A percentile compares a stretch with the other conserved stretches of the same genome.
Conservation (phyloP, 2,888 invertebrate genomes). For the Rotaria macrura region DNA sequence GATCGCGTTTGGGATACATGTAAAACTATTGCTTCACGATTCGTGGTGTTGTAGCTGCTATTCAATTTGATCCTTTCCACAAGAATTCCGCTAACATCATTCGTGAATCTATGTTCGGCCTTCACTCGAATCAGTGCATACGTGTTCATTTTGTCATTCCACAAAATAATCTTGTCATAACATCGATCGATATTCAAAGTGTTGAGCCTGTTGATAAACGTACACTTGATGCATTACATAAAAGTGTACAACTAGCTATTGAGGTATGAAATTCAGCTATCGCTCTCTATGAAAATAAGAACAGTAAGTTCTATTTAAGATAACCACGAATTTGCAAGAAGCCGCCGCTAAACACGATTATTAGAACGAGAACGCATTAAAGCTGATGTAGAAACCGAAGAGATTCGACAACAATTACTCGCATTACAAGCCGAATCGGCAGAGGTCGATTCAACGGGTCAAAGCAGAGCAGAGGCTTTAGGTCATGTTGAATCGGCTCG, state of each 20-base stretch:
- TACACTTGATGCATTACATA: constrained; percentile 53
- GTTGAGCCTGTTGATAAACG: constrained; percentile 54
- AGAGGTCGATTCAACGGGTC: constrained; percentile 53
- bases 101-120: constrained; percentile 52
- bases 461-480: constrained; percentile 54
- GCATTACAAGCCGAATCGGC: constrained; percentile 46
- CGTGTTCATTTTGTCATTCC: constrained; percentile 42
- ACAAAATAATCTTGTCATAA: constrained; percentile 50
- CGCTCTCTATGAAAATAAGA: neutral
- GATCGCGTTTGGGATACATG: constrained; percentile 53
- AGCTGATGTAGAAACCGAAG: constrained; percentile 53
- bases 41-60: constrained; percentile 52
- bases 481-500: constrained; percentile 49
- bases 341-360: constrained; percentile 53
- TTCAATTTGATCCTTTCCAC: constrained; percentile 54
- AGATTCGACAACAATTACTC: constrained; percentile 34
- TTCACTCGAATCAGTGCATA: constrained; percentile 50
- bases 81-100: constrained; percentile 54
- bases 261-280: constrained; percentile 39
- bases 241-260: constrained; percentile 54
- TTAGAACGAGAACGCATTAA: constrained; percentile 52
- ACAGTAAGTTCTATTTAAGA: constrained; percentile 35
- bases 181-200: constrained; percentile 53
- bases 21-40: constrained; percentile 53
- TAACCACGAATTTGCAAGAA: constrained; percentile 54